Evolutionary conservation across 2,888 invertebrate species (phyloP), one percentile per base, ranked within the genome.

Genomic region (Tenthredo livida): DNA sequence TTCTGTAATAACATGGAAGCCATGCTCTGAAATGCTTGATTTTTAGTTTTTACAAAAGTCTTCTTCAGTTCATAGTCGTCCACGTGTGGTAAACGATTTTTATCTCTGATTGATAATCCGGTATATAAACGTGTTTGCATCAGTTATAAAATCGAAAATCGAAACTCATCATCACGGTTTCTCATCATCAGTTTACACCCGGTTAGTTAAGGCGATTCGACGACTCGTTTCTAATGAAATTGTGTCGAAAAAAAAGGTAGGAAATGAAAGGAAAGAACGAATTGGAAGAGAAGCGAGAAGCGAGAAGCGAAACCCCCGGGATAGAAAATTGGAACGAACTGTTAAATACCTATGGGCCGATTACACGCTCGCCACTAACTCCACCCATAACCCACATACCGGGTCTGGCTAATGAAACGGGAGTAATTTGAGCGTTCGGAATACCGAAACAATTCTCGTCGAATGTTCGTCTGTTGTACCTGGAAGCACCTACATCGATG

Each of bases 261-360:
- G 25, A 82, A 77, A 78, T n/a, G 47, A 17, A 40, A 29, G 15
- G 61, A 61, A 43, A 40, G 65, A 40, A 82, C 21, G 47, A 21
- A 47, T 54, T 5, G 29, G 54, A 29, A 15, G 47, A 17, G 17
- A 50, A 54, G 43, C 50, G 47, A 75, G 0, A 3, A 17, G 50
- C 12, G 50, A 6, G 40, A 12, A 21, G 9, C 21, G 61, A 80
- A 17, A 83, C 33, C 43, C 47, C 15, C 3, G 50, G 83, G 83
- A 37, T 83, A 29, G 67, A 65, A 83, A 83, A 83, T 65, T 83
- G 47, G 83, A 83, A 70, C 47, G 50, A 67, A 67, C 67, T 47
- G 83, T 83, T 83, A 83, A 83, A 83, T 70, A 67, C 47, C 83
- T 47, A 25, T 67, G 67, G 47, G 67, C 67, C 67, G 83, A 83